Evolutionary conservation across 2,797 vertebrate species (phyloP).

Genomic region (Meda fulgida): DNA sequence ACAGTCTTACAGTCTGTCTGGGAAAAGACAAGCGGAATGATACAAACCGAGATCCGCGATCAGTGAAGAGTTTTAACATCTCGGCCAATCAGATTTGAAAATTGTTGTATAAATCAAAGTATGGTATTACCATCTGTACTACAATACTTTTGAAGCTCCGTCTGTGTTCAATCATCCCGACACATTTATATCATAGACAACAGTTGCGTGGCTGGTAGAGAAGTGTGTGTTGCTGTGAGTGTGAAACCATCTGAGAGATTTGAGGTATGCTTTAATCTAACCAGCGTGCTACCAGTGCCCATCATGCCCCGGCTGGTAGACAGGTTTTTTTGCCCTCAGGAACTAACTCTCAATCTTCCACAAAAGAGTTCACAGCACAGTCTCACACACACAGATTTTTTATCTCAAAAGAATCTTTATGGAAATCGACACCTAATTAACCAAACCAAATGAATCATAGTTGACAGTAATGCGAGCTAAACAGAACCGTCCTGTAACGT

Average conservation of each 20-base stretch:
- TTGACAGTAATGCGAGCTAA: neutral
- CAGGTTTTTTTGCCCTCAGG: neutral
- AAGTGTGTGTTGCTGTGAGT: neutral
- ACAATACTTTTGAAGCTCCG: neutral
- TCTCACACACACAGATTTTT: neutral
- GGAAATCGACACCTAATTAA: neutral
- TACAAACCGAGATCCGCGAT: neutral
- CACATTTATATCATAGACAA: neutral
- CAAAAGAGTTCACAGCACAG: neutral
- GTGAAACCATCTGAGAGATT: slow-evolving; percentile 4
- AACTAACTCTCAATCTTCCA: neutral
- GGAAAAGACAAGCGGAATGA: neutral
- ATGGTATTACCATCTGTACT: neutral
- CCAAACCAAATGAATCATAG: neutral
- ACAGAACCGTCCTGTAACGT: neutral
- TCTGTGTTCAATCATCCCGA: neutral
- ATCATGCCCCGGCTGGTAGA: slow-evolving; percentile 30
- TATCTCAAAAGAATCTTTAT: neutral
- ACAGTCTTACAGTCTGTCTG: neutral
- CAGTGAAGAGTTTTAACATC: neutral
- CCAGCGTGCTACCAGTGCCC: neutral
- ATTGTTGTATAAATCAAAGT: neutral
- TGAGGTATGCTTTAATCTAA: slow-evolving; percentile 32
- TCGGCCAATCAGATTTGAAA: neutral
- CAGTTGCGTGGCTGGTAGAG: neutral